Base-by-base conservation (phyloP, 2,113 vertebrate genomes). In the Aspiorhynchus laticeps region DNA sequence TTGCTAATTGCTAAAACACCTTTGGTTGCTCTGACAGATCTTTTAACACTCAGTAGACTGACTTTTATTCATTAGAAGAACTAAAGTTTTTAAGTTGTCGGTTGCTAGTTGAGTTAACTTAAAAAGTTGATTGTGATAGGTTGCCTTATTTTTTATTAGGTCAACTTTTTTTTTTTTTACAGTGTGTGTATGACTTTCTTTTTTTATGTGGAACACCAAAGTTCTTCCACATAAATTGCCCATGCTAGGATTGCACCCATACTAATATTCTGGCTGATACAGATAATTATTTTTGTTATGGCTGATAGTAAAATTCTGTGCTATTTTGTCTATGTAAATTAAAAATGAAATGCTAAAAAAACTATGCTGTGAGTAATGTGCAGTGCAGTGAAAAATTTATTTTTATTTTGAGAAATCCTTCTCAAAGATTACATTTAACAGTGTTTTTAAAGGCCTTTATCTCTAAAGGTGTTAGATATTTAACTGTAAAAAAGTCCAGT, bases 171-270 rank as follows among this genome's bases (percentile, higher is more conserved):
- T n/a, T n/a, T n/a, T n/a, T n/a, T n/a, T n/a, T n/a, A n/a, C n/a
- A n/a, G n/a, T n/a, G n/a, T 38, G 10, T 33, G 38, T 11, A 48
- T 90, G 31, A 14, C 41, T 90, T 87, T 83, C 75, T 83, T 65
- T 67, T 59, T 71, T 36, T 36, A 0, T 9, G 7, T 19, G 1
- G 28, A 19, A 69, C 65, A 67, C 63, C 63, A 67, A 15, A 65
- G 26, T 15, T 69, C 7, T 33, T 69, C 15, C 31, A 69, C 31
- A 33, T 69, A 69, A 67, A 67, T 7, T 69, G 31, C 3, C 67
- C 15, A 17, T 17, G 15, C 31, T 65, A 31, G 63, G 63, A 69
- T 1, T 69, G 7, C 15, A 69, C 15, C 65, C 7, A 69, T 33
- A 33, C 28, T 19, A 19, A 69, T 33, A 33, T 69, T 69, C 7